A percentile compares a stretch with the other conserved stretches of the same genome.
These are phyloP conservation scores for Mactromeris polynyma DNA, from an alignment of 2,888 invertebrate species.

Conservation along the genomic window DNA sequence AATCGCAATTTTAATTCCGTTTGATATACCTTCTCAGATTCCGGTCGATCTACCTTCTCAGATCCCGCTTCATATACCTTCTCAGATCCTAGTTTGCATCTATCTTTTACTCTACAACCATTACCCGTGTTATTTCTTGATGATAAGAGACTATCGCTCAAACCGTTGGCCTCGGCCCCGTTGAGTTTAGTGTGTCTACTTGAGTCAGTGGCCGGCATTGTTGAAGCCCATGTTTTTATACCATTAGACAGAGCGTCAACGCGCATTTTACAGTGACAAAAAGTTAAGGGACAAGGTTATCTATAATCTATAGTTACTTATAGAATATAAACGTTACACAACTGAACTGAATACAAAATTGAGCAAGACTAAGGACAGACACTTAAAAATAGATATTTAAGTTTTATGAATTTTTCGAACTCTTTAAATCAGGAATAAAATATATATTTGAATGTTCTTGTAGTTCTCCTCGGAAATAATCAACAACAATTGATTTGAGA, in stretches of 20 bases:
- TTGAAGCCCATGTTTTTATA: slow-evolving; percentile 75
- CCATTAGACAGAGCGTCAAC: slow-evolving; percentile 72
- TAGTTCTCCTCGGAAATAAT: neutral
- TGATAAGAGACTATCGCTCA: neutral
- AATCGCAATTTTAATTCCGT: no score
- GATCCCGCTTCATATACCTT: no score
- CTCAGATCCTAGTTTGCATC: slow-evolving; percentile 40
- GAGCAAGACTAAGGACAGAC: neutral
- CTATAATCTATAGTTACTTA: neutral
- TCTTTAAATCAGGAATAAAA: neutral
- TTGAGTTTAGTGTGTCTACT: slow-evolving; percentile 53
- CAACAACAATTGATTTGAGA: neutral
- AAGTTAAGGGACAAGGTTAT: neutral
- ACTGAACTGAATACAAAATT: neutral
- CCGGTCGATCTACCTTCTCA: slow-evolving; percentile 35
- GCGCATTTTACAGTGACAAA: slow-evolving; percentile 72
- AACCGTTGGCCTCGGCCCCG: slow-evolving; percentile 42
- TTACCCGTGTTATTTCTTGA: slow-evolving; percentile 19
- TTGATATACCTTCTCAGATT: no score
- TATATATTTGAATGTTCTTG: neutral
- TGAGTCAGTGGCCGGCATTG: slow-evolving; percentile 74
- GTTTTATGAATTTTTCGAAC: neutral
- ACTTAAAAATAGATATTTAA: neutral
- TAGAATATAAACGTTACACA: neutral
- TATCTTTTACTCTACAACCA: slow-evolving; percentile 44